Evolutionary conservation across 2,797 vertebrate species (phyloP), one percentile per base, ranked within the genome.

Genomic region (Catharus ustulatus): DNA sequence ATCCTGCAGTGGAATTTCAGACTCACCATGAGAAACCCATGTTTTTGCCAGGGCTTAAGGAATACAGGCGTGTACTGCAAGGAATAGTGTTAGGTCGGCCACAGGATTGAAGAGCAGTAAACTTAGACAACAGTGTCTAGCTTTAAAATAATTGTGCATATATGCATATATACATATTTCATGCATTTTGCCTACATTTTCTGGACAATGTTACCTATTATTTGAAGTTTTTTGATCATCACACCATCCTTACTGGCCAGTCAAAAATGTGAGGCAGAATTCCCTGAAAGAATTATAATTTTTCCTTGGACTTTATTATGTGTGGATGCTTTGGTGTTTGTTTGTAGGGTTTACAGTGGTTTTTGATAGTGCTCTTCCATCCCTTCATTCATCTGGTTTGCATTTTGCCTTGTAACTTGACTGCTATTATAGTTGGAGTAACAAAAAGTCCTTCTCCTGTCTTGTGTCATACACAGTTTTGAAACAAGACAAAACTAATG

Each of bases 1-100:
- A 72, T 38, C 34, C 42, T 77, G 52, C 38, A 94, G 23, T 75
- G 90, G 87, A 93, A 92, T 84, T 75, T 95, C 79, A 93, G 57
- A 40, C n/a, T 74, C 16, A 62, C 43, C 78, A 75, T 72, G 74
- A 51, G 72, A 92, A 93, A 42, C 45, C 51, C 40, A 45, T 0
- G 0, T 51, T 62, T 72, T 74, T 93, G 16, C 34, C 51, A 63
- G 45, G 34, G 58, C 42, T 42, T 42, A 49, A 72, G 61, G 45
- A 88, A 83, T 17, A 89, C 27, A 63, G 29, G 24, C 38, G 74
- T 19, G 34, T 20, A 42, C 17, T 48, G 29, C 32, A 85, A 86
- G 34, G 32, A 38, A 40, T 8, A 59, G 27, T 0, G 0, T 64
- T 59, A 87, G 22, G 30, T 84, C 63, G 89, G 46, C 42, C 38